Conservation (phyloP, 2,888 invertebrate species). For the Eremobia ochroleuca region DNA sequence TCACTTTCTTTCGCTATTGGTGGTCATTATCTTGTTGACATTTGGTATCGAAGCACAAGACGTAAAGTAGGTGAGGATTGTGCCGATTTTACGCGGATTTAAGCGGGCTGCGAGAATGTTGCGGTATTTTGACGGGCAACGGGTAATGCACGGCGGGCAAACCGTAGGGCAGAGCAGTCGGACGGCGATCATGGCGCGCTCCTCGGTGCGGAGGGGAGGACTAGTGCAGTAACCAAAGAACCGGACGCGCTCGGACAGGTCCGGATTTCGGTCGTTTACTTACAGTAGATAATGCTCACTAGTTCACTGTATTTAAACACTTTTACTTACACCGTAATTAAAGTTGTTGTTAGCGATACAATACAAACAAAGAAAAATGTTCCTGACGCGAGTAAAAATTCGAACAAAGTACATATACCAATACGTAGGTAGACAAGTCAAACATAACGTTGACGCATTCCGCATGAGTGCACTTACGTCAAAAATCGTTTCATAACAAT, state of each 20-base stretch:
- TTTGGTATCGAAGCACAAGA: slow-evolving; percentile 53
- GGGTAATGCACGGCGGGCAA: slow-evolving; percentile 55
- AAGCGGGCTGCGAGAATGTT: slow-evolving; percentile 59
- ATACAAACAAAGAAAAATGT: slow-evolving; percentile 8
- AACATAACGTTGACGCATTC: slow-evolving; percentile 35
- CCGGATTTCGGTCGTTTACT: slow-evolving; percentile 64
- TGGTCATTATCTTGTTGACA: slow-evolving; percentile 68
- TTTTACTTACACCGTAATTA: slow-evolving; percentile 49
- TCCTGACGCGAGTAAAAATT: slow-evolving; percentile 12
- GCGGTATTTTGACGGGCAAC: slow-evolving; percentile 65
- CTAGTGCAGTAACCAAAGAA: slow-evolving; percentile 66
- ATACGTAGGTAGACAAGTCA: slow-evolving; percentile 19
- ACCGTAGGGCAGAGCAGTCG: slow-evolving; percentile 44
- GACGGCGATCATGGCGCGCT: slow-evolving; percentile 53
- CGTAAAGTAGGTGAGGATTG: slow-evolving; percentile 52
- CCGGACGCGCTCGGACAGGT: slow-evolving; percentile 59
- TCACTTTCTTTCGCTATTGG: slow-evolving; percentile 65
- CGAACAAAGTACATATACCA: slow-evolving; percentile 43
- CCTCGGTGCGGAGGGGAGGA: slow-evolving; percentile 25
- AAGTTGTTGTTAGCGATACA: slow-evolving; percentile 4
- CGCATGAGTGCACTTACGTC: slow-evolving; percentile 52
- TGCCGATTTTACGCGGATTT: slow-evolving; percentile 59
- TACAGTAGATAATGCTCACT: slow-evolving; percentile 52
- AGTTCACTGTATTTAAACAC: slow-evolving; percentile 51
- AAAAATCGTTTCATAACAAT: slow-evolving; percentile 56